These are phyloP conservation scores for Pachyramphus minor DNA, from an alignment of 2,113 vertebrate species.

Conservation along the genomic window DNA sequence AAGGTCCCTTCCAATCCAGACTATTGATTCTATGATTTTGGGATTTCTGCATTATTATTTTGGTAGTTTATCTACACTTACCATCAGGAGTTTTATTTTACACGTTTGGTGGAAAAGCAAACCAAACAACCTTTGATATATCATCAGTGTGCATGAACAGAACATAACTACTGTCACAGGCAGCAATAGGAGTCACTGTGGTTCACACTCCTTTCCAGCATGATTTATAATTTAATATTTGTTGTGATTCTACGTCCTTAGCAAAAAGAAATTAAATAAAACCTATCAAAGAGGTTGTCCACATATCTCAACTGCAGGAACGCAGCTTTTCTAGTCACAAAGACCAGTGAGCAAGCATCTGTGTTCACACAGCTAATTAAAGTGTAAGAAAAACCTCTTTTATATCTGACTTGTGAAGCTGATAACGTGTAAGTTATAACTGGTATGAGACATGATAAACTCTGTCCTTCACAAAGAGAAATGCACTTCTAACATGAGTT, in stretches of 20 bases:
- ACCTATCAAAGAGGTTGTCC: conserved; percentile 1
- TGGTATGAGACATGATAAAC: conserved; percentile 50
- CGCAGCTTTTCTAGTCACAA: background rate
- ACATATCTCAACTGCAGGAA: conserved; percentile 41
- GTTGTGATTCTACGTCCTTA: background rate
- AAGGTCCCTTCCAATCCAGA: background rate
- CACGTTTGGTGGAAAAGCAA: background rate
- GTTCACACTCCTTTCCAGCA: background rate
- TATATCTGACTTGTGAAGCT: background rate
- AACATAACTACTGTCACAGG: background rate
- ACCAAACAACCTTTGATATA: background rate
- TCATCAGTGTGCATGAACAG: background rate
- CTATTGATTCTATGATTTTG: background rate
- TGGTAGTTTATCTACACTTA: background rate
- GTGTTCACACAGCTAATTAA: conserved; percentile 18
- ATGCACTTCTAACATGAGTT: conserved; percentile 27
- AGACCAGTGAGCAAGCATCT: background rate
- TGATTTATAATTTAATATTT: background rate
- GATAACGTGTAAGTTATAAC: conserved; percentile 56
- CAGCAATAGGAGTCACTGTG: background rate
- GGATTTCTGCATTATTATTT: background rate
- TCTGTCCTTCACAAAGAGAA: conserved; percentile 51
- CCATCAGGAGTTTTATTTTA: background rate
- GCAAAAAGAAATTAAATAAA: conserved; percentile 3
- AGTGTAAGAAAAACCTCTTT: conserved; percentile 1